Evolutionary conservation across 1,140 invertebrate species (phyloP), one percentile per base, ranked within the genome.

Genomic region (Nilaparvata lugens): DNA sequence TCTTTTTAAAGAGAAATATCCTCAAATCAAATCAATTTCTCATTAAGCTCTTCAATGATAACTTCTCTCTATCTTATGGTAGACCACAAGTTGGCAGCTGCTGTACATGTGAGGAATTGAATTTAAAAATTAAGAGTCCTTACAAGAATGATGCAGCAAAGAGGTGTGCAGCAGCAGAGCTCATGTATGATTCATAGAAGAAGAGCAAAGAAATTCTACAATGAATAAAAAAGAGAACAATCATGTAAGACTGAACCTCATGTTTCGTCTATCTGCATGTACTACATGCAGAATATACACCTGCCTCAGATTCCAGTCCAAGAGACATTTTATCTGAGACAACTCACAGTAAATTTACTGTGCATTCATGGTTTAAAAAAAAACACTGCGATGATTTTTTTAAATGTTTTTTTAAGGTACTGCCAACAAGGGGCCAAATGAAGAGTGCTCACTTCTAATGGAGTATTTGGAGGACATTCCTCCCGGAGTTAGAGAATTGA

Each of bases 231-330:
- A 55, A 62, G 57, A 53, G 62, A 62, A 59, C 58, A 45, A 60
- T 52, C 58, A 60, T 64, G 54, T 64, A 58, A 57, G 11, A 65
- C 61, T 18, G 58, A 65, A 42, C 55, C 56, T 24, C 60, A 58
- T 35, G 48, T 62, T 24, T 63, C 38, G 62, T 56, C 62, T 28
- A 57, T 71, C 19, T 52, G 56, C 57, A 68, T 72, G 60, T 71
- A 72, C 66, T 73, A 65, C 60, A 71, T 72, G 69, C 67, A 70
- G 60, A 73, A 72, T 64, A 45, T 73, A 43, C 64, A 62, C 13
- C 28, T 67, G n/a, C 64, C 66, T 43, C 53, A 59, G 25, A 65
- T 67, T 55, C 64, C 66, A 16, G 56, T 68, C 43, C 64, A 67
- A 42, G 64, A 68, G 45, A 58, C 54, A 21, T 68, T 67, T 56